Evolutionary conservation across 2,888 invertebrate genomes (phyloP).

Genomic region (Myopa tessellatipennis): DNA sequence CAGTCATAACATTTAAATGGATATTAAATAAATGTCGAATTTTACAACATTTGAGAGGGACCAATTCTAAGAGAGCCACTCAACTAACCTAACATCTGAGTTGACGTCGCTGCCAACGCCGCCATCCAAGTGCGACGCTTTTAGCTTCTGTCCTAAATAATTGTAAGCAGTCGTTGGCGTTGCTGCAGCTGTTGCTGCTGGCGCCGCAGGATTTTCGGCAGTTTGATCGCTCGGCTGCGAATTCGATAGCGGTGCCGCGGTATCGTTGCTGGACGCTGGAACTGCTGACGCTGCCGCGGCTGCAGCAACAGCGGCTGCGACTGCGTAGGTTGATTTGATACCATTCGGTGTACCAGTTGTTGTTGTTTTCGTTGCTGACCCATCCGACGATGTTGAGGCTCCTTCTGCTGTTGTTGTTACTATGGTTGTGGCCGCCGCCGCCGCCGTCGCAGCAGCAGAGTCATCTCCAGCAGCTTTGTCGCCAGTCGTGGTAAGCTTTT

Average conservation of each 20-base stretch:
- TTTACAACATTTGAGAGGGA: background rate
- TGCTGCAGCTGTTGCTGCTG: conserved; percentile 50
- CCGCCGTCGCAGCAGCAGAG: background rate
- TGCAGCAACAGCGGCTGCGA: conserved; percentile 48
- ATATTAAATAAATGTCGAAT: background rate
- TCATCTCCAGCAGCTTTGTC: conserved; percentile 47
- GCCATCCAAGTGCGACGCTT: conserved; percentile 58
- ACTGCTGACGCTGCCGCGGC: conserved; percentile 44
- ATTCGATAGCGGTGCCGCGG: conserved; percentile 46
- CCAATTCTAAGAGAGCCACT: background rate
- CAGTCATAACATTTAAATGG: background rate
- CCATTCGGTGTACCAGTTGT: conserved; percentile 49
- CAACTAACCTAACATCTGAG: conserved; percentile 63
- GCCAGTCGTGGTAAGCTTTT: conserved; percentile 18
- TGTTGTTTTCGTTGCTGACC: conserved; percentile 26
- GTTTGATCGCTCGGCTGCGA: conserved; percentile 39
- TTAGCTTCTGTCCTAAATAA: conserved; percentile 64
- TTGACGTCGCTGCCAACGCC: conserved; percentile 60
- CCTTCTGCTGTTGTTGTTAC: conserved; percentile 37
- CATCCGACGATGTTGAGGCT: conserved; percentile 31
- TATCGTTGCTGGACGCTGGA: conserved; percentile 13
- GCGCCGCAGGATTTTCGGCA: background rate
- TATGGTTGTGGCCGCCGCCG: conserved; percentile 45
- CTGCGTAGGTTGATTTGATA: conserved; percentile 50
- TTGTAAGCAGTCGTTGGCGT: conserved; percentile 58